Evolutionary conservation across 2,888 invertebrate species (phyloP), one percentile per base, ranked within the genome.

Genomic region (Cephus spinipes): DNA sequence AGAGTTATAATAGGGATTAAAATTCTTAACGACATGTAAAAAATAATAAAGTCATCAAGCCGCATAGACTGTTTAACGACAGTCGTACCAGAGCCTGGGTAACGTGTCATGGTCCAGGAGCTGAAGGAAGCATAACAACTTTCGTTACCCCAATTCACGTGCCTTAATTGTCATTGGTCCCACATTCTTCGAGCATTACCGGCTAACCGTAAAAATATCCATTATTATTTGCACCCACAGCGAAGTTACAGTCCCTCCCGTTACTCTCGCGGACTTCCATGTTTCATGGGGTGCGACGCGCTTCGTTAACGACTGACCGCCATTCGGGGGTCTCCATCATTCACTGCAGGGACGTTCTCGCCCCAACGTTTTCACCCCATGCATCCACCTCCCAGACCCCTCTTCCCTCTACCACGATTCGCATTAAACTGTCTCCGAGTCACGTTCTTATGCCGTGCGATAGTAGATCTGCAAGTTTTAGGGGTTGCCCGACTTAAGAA

Each of bases 281-380:
- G 71, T 71, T 71, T 71, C 71, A 31, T 71, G 71, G 31, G 71
- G 71, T 31, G 71, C 71, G 30, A 12, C 69, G 71, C 31, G 71
- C 71, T 71, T 71, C 71, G 71, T 71, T 71, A 71, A 71, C 71
- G 71, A 71, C 71, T 71, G 71, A 71, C 71, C 71, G 31, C 31
- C 71, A 71, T 71, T 71, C 32, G 71, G 71, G 2, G 12, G 12
- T 71, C 31, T 9, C 71, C 71, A 71, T 71, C 71, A 32, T 71
- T 31, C 31, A 71, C 71, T 32, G 12, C 12, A 31, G 31, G 12
- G 31, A 31, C 31, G 71, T 23, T 32, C 15, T 71, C 71, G 12
- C 31, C 71, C 31, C 55, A 11, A 6, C 12, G 9, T 71, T 32
- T 31, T 12, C 71, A 32, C 31, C 71, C 71, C 31, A 2, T 23